These are phyloP conservation scores for Oconnorella tubifera DNA, from an alignment of 2,888 invertebrate genomes.

Conservation along the genomic window DNA sequence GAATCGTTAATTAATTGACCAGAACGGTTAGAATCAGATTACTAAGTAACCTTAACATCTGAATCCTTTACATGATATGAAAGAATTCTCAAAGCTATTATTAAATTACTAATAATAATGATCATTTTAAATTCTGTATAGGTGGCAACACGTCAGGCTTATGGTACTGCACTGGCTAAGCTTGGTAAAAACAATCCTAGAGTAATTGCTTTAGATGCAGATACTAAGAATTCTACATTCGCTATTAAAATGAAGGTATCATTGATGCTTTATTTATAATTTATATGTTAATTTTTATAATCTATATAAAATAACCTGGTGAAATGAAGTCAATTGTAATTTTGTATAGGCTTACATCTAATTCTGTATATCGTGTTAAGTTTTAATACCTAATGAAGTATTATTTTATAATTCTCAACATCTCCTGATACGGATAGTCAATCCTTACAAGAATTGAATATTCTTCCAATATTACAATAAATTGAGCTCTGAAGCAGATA, in stretches of 20 bases:
- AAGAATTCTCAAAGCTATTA: no score
- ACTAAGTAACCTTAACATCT: no score
- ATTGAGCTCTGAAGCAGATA: no score
- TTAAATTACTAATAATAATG: neutral
- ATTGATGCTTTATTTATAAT: neutral
- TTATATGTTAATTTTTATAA: neutral
- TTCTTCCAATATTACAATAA: no score
- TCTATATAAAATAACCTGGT: neutral
- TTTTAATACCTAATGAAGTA: no score
- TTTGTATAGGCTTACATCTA: neutral
- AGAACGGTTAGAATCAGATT: no score
- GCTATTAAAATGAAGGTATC: slow-evolving; percentile 77
- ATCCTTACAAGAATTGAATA: no score
- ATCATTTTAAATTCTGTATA: slow-evolving; percentile 22
- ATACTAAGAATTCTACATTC: slow-evolving; percentile 98
- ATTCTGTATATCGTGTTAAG: no score
- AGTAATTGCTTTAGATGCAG: slow-evolving; percentile 92
- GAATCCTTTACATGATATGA: no score
- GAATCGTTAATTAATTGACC: no score
- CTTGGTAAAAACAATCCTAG: slow-evolving; percentile 68
- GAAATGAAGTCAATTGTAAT: neutral
- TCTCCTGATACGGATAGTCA: neutral
- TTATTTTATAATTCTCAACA: no score
- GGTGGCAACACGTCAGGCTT: slow-evolving; percentile 69
- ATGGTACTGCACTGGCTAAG: slow-evolving; percentile 89